phyloP scores from a whole-genome alignment of 2,888 invertebrate genomes.

The Augochlorella aurata region DNA sequence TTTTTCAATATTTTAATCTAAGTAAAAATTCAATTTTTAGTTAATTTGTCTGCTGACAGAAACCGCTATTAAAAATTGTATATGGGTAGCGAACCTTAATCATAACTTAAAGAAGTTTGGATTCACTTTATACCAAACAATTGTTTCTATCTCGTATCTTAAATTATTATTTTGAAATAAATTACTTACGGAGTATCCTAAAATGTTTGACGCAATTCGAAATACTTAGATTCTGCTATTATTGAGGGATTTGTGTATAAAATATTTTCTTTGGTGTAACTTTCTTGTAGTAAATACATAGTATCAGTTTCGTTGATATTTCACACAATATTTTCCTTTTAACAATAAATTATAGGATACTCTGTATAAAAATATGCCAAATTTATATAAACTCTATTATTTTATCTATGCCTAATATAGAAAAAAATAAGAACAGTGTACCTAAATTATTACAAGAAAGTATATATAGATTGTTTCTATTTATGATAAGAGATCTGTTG shows the following conservation, averaged over 20 bases:
- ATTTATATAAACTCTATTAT: not conserved
- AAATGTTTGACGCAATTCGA: not conserved
- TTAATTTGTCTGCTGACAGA: not conserved
- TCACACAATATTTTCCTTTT: not conserved
- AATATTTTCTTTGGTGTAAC: too few species aligned
- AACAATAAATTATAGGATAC: not conserved
- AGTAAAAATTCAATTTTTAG: too few species aligned
- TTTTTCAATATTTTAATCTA: too few species aligned
- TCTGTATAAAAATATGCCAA: not conserved
- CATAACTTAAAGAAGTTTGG: not conserved
- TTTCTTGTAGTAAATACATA: too few species aligned
- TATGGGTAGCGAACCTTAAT: not conserved
- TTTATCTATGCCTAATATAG: not conserved
- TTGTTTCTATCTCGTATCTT: not conserved
- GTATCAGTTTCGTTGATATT: not conserved
- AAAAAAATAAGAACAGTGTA: not conserved
- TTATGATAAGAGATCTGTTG: slow-evolving; percentile 30
- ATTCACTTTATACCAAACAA: not conserved
- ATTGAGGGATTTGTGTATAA: not conserved
- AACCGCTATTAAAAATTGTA: not conserved
- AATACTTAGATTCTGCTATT: not conserved
- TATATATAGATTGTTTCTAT: slow-evolving; percentile 20
- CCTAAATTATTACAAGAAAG: not conserved
- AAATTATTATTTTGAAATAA: not conserved
- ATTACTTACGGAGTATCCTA: not conserved